Evolutionary conservation across 2,888 invertebrate species (phyloP).

Genomic region (Cephonodes hylas): DNA sequence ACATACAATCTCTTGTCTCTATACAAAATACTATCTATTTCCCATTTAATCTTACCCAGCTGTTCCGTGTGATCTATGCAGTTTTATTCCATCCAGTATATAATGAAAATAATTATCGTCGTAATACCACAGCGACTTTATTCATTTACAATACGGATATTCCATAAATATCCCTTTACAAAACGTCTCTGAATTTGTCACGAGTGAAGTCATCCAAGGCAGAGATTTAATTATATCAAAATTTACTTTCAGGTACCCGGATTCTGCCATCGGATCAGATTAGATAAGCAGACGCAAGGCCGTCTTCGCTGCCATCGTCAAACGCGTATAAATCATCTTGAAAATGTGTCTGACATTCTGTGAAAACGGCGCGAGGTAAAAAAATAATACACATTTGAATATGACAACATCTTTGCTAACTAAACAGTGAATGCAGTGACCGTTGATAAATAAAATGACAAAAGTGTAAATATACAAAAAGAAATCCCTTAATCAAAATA

Average conservation of each 20-base stretch:
- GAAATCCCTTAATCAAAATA: neutral
- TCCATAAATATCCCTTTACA: neutral
- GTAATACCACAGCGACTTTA: too few relatives aligned
- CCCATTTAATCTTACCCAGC: too few relatives aligned
- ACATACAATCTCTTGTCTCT: too few relatives aligned
- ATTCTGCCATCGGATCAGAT: constrained; percentile 19
- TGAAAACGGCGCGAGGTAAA: neutral
- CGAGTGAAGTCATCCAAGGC: neutral
- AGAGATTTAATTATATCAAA: constrained; percentile 17
- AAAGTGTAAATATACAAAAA: neutral
- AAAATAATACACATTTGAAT: neutral
- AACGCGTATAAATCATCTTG: constrained; percentile 3
- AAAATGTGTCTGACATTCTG: neutral
- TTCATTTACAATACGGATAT: neutral
- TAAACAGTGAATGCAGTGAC: neutral
- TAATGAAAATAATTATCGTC: too few relatives aligned
- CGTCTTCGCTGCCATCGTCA: constrained; percentile 2
- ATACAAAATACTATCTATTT: too few relatives aligned
- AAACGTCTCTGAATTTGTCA: neutral
- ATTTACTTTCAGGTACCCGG: constrained; percentile 25
- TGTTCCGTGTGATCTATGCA: too few relatives aligned
- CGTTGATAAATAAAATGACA: neutral
- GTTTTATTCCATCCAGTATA: too few relatives aligned
- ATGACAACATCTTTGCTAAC: neutral
- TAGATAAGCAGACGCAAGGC: constrained; percentile 28